Base-by-base conservation (phyloP, 2,888 invertebrate genomes). In the Catotricha subobsoleta region DNA sequence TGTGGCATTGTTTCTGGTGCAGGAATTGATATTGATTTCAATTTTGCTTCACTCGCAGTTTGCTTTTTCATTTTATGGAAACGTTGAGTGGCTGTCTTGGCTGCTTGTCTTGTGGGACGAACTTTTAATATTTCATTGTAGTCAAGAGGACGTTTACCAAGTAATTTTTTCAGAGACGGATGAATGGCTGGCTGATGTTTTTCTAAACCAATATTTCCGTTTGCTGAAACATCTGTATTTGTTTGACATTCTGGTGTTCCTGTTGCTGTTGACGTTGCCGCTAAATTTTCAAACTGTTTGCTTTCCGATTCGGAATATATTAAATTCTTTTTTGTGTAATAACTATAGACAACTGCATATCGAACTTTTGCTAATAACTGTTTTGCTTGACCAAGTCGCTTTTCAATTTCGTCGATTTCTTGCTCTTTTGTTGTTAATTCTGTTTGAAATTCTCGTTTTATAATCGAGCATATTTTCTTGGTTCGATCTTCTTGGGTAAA, bases 141-240 rank as follows among this genome's bases (percentile, higher is more conserved):
- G 44, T 67, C 64, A 2, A 64, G 63, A 0, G 71, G 65, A 41
- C 63, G 59, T 49, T 72, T 70, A 4, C 79, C 79, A 1, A 83
- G 64, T 10, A 81, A 64, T 51, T 78, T 78, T 43, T 77, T 76
- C 1, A 83, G 62, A 0, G 86, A 78, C 0, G 86, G 86, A 62
- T 87, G 87, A 36, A 86, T 68, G 4, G 66, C 56, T 4, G 64
- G 60, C 50, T 73, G 72, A 0, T 65, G 60, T 1, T 63, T 19
- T 13, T 16, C 35, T n/a, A 30, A 15, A 18, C n/a, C 2, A n/a
- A n/a, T n/a, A n/a, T n/a, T n/a, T n/a, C n/a, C n/a, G n/a, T n/a
- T n/a, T n/a, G n/a, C n/a, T n/a, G n/a, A n/a, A n/a, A n/a, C n/a
- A n/a, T n/a, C n/a, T n/a, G n/a, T n/a, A n/a, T n/a, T n/a, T 10